Conservation (phyloP, 2,888 invertebrate genomes). For the Entomobrya proxima region DNA sequence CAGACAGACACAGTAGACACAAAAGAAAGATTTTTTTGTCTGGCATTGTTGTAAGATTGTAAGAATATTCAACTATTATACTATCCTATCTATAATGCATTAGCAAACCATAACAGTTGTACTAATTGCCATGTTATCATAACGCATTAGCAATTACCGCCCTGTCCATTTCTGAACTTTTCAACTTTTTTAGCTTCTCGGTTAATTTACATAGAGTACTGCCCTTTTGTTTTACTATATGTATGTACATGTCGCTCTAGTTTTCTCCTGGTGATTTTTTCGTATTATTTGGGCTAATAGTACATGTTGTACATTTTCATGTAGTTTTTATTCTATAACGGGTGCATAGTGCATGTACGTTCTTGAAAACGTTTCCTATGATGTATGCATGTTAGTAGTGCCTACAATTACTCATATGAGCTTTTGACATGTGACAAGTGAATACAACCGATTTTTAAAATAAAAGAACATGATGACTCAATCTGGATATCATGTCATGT, state of each 20-base stretch:
- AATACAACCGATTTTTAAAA: slow-evolving; percentile 50
- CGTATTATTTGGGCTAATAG: slow-evolving; percentile 44
- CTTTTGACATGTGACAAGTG: slow-evolving; percentile 62
- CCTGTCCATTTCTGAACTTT: no score
- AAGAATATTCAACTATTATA: neutral
- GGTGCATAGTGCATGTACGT: neutral
- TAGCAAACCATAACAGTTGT: neutral
- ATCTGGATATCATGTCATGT: slow-evolving; percentile 47
- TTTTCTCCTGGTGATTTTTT: slow-evolving; percentile 5
- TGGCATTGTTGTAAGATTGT: neutral
- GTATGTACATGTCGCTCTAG: slow-evolving; percentile 23
- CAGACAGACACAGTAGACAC: neutral
- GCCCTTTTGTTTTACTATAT: slow-evolving; percentile 15
- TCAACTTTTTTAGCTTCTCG: neutral
- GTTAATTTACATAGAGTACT: slow-evolving; percentile 11
- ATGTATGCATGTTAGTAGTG: slow-evolving; percentile 48
- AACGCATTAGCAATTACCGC: no score
- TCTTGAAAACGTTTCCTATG: neutral
- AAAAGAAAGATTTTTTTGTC: neutral
- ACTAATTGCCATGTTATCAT: slow-evolving; percentile 13
- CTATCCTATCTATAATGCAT: no score
- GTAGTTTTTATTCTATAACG: neutral
- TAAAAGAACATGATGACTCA: slow-evolving; percentile 50
- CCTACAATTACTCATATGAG: slow-evolving; percentile 52
- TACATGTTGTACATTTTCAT: neutral